phyloP scores from a whole-genome alignment of 2,113 vertebrate species.

The Dendrocopos noguchii region DNA sequence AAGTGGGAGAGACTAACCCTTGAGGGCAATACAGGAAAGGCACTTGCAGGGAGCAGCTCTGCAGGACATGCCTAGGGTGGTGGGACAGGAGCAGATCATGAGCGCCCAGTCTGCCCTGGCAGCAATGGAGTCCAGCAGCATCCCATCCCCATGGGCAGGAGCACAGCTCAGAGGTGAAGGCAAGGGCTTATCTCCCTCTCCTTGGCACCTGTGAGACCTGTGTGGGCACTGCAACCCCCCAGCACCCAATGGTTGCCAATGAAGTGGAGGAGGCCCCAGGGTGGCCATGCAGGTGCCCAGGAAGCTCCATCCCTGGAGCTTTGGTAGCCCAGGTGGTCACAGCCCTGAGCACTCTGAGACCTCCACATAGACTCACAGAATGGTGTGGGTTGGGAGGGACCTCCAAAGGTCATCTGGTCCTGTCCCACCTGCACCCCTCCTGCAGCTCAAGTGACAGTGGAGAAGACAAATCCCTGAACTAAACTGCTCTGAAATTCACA shows the following conservation, averaged over 20 bases:
- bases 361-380: too few species aligned
- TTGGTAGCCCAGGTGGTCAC: background rate
- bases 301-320: background rate
- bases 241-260: background rate
- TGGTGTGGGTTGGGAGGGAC: too few species aligned
- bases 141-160: background rate
- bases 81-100: background rate
- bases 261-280: background rate
- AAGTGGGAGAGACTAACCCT: background rate
- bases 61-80: background rate
- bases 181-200: background rate
- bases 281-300: background rate
- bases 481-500: background rate
- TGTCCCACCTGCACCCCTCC: background rate
- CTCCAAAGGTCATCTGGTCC: too few species aligned
- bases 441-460: too few species aligned
- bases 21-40: background rate
- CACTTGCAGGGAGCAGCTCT: background rate
- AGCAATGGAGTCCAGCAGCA: background rate
- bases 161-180: accelerated
- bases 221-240: accelerated
- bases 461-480: background rate
- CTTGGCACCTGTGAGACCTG: accelerated
- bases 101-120: background rate
- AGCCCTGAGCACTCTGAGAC: background rate